These are phyloP conservation scores for Sitta europaea DNA, from an alignment of 2,113 vertebrate species.

Conservation along the genomic window DNA sequence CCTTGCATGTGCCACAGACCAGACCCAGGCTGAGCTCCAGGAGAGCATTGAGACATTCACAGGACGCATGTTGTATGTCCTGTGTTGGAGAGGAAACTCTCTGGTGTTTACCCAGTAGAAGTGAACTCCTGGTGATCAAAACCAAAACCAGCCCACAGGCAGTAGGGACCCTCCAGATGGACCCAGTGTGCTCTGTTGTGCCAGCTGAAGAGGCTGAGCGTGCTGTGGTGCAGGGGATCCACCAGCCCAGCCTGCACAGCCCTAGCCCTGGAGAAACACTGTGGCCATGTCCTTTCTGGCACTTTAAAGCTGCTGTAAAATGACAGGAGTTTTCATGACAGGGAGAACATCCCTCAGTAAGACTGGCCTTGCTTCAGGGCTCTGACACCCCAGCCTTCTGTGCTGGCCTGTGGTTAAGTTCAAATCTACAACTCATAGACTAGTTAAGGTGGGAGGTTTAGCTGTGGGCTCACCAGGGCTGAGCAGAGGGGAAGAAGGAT, in stretches of 20 bases:
- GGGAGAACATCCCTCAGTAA: not conserved
- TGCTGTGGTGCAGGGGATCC: not conserved
- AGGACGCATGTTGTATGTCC: accelerated
- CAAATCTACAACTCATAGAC: not conserved
- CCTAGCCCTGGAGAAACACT: not conserved
- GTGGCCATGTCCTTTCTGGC: not conserved
- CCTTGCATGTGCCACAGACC: accelerated
- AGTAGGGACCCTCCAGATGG: not conserved
- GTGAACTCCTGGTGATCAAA: not conserved
- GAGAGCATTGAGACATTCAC: not conserved
- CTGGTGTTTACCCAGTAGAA: not conserved
- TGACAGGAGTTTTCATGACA: not conserved
- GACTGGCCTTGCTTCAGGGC: not conserved
- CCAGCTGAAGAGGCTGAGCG: accelerated
- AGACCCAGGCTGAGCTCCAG: not conserved
- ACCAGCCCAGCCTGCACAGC: not conserved
- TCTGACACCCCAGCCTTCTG: not conserved
- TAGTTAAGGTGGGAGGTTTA: not conserved
- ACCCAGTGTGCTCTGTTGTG: not conserved
- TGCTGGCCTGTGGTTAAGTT: not conserved
- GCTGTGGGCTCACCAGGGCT: not conserved
- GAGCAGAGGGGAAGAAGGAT: not conserved
- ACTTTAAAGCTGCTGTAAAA: not conserved
- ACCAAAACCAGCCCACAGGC: not conserved
- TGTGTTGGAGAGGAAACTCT: not conserved